These are phyloP conservation scores for Lutraria rhynchaena DNA, from an alignment of 1,140 invertebrate species.

Conservation along the genomic window DNA sequence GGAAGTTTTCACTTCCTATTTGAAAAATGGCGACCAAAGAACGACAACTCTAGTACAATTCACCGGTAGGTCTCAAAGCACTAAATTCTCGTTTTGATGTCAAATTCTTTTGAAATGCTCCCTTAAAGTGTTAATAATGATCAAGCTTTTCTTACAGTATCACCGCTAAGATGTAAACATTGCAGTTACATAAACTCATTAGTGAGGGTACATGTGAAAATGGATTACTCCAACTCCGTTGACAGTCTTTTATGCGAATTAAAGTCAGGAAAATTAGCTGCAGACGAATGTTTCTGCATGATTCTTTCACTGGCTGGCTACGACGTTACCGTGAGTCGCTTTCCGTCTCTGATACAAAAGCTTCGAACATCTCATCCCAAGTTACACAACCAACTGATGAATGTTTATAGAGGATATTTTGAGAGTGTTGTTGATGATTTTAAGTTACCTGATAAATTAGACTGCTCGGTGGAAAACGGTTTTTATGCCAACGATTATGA, in stretches of 20 bases:
- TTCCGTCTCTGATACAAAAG: constrained; percentile 33
- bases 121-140: not conserved
- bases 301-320: constrained; percentile 60
- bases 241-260: constrained; percentile 1
- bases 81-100: not conserved
- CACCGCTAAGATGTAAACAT: constrained; percentile 18
- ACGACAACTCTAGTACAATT: not conserved
- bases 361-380: constrained; percentile 12
- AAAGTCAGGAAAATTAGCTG: constrained; percentile 25
- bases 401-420: constrained; percentile 56
- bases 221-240: not conserved
- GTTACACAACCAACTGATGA: constrained; percentile 40
- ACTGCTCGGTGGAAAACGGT: constrained; percentile 63
- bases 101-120: not conserved
- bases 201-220: not conserved
- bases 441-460: constrained; percentile 46
- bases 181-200: not conserved
- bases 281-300: constrained; percentile 64
- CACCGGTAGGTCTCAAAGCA: not conserved
- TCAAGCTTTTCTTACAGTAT: not conserved
- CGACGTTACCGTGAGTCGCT: constrained; percentile 34
- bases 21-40: constrained; percentile 20
- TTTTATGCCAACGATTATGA: constrained; percentile 53
- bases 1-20: constrained; percentile 30
- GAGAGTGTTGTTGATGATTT: not conserved